These are phyloP conservation scores for Biston betularia DNA, from an alignment of 2,888 invertebrate genomes.

Conservation along the genomic window DNA sequence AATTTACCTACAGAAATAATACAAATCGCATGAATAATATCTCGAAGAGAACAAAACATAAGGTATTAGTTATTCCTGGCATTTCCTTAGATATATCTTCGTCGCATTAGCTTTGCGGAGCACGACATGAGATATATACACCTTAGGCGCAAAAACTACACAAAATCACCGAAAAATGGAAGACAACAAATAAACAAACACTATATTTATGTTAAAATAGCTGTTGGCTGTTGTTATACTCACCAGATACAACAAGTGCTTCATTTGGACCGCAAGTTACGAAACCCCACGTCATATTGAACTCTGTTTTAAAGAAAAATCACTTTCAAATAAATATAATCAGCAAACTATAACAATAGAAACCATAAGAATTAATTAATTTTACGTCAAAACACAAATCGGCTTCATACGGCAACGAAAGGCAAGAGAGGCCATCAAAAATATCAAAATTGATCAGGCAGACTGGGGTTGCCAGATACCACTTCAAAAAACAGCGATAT, in stretches of 20 bases:
- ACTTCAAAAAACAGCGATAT: not conserved
- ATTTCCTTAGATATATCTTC: not conserved
- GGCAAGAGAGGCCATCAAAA: conserved; percentile 14
- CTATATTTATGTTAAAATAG: conserved; percentile 20
- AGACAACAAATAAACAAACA: conserved; percentile 3
- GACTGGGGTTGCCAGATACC: not conserved
- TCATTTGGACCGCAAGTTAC: conserved; percentile 98
- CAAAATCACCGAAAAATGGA: not conserved
- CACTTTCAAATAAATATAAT: conserved; percentile 58
- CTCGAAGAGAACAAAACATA: not conserved
- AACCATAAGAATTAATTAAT: conserved; percentile 56
- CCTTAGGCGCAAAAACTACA: not conserved
- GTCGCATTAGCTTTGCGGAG: not conserved
- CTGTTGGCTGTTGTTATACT: conserved; percentile 47
- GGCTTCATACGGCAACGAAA: conserved; percentile 38
- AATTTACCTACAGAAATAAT: too few species aligned
- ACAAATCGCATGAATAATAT: too few species aligned
- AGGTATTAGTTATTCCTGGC: not conserved
- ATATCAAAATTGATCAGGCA: conserved; percentile 9
- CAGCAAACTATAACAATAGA: conserved; percentile 52
- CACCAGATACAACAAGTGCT: conserved; percentile 97
- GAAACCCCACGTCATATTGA: conserved; percentile 93
- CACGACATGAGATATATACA: not conserved
- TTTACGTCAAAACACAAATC: conserved; percentile 66
- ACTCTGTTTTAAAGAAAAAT: conserved; percentile 46